These are phyloP conservation scores for Pygocentrus nattereri DNA, from an alignment of 2,797 vertebrate genomes.

Conservation along the genomic window DNA sequence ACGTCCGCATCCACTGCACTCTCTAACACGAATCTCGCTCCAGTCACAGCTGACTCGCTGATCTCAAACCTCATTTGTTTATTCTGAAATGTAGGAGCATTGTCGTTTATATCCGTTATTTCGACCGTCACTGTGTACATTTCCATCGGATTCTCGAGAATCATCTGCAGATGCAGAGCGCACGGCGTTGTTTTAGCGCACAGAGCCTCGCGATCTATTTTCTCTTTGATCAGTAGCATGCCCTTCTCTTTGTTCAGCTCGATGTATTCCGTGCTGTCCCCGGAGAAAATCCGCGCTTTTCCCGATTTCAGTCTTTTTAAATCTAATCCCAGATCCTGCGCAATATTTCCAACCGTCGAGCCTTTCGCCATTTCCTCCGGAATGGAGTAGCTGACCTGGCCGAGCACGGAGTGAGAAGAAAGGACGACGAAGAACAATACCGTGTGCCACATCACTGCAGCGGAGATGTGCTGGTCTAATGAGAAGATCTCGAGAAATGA, in stretches of 20 bases:
- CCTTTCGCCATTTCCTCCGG: conserved; percentile 48
- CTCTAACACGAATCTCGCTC: conserved; percentile 43
- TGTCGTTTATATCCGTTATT: conserved; percentile 60
- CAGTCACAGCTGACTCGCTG: conserved; percentile 29
- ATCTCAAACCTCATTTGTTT: conserved; percentile 35
- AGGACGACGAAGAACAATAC: conserved; percentile 37
- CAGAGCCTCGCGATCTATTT: conserved; percentile 55
- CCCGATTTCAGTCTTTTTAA: conserved; percentile 36
- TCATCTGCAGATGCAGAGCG: conserved; percentile 50
- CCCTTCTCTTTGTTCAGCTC: conserved; percentile 46
- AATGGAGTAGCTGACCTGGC: conserved; percentile 49
- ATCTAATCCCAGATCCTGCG: conserved; percentile 51
- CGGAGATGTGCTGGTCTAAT: too few relatives aligned
- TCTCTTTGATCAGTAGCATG: conserved; percentile 37
- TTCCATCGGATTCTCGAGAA: conserved; percentile 53
- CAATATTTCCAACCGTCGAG: conserved; percentile 42
- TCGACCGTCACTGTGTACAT: conserved; percentile 43
- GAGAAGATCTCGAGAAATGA: conserved; percentile 30
- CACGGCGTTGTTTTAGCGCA: conserved; percentile 51
- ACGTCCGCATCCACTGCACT: conserved; percentile 44
- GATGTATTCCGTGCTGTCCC: conserved; percentile 47
- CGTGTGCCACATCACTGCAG: not conserved
- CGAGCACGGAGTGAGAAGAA: conserved; percentile 16
- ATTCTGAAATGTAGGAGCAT: conserved; percentile 54
- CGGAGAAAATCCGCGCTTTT: conserved; percentile 44